Conservation (phyloP, 2,113 vertebrate species). For the Anguilla rostrata region DNA sequence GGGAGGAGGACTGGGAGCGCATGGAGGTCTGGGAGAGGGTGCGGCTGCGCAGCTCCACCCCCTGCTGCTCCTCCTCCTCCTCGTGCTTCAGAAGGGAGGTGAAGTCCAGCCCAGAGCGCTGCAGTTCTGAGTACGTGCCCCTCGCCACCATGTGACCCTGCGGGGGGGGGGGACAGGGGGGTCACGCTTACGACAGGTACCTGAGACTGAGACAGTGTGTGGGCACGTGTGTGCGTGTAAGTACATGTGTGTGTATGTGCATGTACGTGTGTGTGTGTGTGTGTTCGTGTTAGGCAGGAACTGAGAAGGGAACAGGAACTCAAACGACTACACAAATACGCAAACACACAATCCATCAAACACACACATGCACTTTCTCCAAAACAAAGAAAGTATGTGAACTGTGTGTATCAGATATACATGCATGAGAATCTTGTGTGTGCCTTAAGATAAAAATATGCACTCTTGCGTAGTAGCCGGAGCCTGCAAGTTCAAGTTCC, state of each 20-base stretch:
- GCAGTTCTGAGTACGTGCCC: constrained; percentile 85
- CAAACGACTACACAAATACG: too few relatives aligned
- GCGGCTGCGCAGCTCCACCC: constrained; percentile 58
- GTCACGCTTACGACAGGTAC: background rate
- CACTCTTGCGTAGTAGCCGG: too few relatives aligned
- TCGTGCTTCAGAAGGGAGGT: constrained; percentile 87
- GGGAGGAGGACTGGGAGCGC: constrained; percentile 79
- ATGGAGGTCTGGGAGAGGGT: constrained; percentile 83
- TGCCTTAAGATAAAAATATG: too few relatives aligned
- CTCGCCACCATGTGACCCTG: constrained; percentile 87
- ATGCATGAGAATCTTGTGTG: too few relatives aligned
- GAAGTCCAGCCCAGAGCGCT: constrained; percentile 89
- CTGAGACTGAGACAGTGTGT: background rate
- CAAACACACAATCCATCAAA: too few relatives aligned
- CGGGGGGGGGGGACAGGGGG: background rate
- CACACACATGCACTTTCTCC: too few relatives aligned
- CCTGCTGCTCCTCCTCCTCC: constrained; percentile 66
- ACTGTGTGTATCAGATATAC: too few relatives aligned
- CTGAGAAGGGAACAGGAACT: background rate
- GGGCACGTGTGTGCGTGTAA: background rate
- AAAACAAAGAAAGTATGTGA: background rate
- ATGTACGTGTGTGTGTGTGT: background rate
- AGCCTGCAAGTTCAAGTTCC: too few relatives aligned
- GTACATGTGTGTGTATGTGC: background rate
- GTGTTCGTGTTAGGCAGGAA: background rate